phyloP scores from a whole-genome alignment of 2,113 vertebrate species.

The Rhinogobius similis region DNA sequence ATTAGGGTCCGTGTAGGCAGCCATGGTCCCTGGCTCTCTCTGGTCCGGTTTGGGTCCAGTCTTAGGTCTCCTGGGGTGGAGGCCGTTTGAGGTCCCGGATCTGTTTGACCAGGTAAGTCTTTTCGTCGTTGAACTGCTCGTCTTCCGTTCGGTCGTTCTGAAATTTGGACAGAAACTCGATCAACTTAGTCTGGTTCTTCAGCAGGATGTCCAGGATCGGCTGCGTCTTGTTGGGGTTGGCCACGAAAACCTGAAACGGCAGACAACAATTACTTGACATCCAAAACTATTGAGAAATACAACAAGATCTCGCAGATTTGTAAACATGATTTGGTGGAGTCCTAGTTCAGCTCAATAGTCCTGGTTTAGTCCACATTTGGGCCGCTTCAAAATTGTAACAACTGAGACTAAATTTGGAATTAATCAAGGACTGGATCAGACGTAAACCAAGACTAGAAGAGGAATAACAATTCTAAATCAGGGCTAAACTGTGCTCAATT shows the following conservation, averaged over 20 bases:
- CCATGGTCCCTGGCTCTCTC: constrained; percentile 50
- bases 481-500: too few relatives aligned
- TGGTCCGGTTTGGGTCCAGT: constrained; percentile 8
- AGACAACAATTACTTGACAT: background rate
- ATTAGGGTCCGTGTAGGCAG: constrained; percentile 80
- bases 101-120: constrained; percentile 99
- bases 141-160: constrained; percentile 96
- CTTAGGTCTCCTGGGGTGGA: constrained; percentile 90
- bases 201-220: constrained; percentile 97
- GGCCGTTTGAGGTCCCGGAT: constrained; percentile 98
- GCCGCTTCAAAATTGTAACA: too few relatives aligned
- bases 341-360: too few relatives aligned
- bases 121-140: constrained; percentile 98
- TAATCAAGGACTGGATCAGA: too few relatives aligned
- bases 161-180: constrained; percentile 98
- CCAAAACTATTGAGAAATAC: too few relatives aligned
- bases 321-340: too few relatives aligned
- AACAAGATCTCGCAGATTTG: too few relatives aligned
- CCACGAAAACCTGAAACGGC: constrained; percentile 89
- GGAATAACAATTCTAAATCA: too few relatives aligned
- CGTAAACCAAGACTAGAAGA: too few relatives aligned
- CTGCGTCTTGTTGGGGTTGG: constrained; percentile 96
- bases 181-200: constrained; percentile 97
- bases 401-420: too few relatives aligned
- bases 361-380: too few relatives aligned